phyloP scores from a whole-genome alignment of 2,113 vertebrate species.

The Malurus melanocephalus region DNA sequence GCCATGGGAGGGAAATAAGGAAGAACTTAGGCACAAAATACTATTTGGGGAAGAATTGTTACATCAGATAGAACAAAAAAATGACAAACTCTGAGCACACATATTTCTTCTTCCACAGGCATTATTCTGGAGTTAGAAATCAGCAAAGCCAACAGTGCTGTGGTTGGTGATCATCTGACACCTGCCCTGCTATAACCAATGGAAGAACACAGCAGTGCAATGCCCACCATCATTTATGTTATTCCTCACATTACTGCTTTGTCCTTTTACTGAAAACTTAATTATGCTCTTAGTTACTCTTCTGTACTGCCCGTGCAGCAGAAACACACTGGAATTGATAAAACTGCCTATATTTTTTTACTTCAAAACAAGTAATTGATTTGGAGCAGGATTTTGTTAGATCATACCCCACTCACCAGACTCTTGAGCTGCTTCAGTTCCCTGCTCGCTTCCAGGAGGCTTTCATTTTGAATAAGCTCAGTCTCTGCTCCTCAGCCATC shows the following conservation, averaged over 20 bases:
- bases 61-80: background rate
- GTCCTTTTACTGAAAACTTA: background rate
- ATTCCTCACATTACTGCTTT: background rate
- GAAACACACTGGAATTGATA: background rate
- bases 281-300: background rate
- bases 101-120: background rate
- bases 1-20: background rate
- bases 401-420: background rate
- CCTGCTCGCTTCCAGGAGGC: background rate
- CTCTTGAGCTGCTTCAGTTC: background rate
- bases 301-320: background rate
- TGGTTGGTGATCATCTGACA: background rate
- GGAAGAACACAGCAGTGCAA: background rate
- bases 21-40: background rate
- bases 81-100: accelerated
- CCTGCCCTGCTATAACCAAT: background rate
- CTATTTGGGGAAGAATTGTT: background rate
- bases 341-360: background rate
- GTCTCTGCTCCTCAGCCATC: background rate
- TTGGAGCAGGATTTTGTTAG: background rate
- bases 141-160: background rate
- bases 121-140: background rate
- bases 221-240: background rate
- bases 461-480: background rate
- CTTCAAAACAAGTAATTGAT: background rate